Evolutionary conservation across 2,797 vertebrate genomes (phyloP), one percentile per base, ranked within the genome.

Genomic region (Lepidocolaptes lacrymiger): DNA sequence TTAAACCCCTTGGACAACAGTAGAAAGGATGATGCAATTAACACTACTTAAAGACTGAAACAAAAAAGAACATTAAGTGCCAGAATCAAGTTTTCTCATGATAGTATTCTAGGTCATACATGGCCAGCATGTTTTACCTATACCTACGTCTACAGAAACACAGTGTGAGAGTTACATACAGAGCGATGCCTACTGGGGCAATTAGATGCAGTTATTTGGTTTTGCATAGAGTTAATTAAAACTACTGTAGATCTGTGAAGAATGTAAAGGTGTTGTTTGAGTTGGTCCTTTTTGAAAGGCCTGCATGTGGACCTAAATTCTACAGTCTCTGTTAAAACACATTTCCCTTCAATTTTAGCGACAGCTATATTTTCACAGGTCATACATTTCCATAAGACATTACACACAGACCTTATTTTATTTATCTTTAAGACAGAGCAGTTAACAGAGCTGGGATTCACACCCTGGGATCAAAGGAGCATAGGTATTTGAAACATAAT

Each of bases 401-500:
- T 46, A 23, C 56, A 62, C 37, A 64, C 39, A 80, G 44, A 80
- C 5, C 15, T 86, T 75, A 59, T 79, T 73, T 86, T 75, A 59
- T 82, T 73, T 87, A 44, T 88, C 39, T 24, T 59, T 73, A 93
- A 43, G 51, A 36, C 16, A 32, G 37, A 88, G 46, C 39, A 69
- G 51, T 74, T 91, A 91, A 87, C 76, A 72, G 87, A 84, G 36
- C 55, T 75, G 59, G 69, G 85, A 95, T 94, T 95, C 82, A 88
- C 92, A 90, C 76, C 37, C 56, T 82, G 32, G n/a, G 69, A 97
- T 96, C 91, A 92, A 96, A 97, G 79, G 17, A 89, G 24, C 41
- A 68, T 7, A 61, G 48, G 41, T 84, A 85, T 89, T 89, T 92
- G 84, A 97, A 97, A 93, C n/a, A 54, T 55, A 89, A 95, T 58